Conservation (phyloP, 37 sponge, comb jelly and placozoan species). For the Petrosia ficiformis region DNA sequence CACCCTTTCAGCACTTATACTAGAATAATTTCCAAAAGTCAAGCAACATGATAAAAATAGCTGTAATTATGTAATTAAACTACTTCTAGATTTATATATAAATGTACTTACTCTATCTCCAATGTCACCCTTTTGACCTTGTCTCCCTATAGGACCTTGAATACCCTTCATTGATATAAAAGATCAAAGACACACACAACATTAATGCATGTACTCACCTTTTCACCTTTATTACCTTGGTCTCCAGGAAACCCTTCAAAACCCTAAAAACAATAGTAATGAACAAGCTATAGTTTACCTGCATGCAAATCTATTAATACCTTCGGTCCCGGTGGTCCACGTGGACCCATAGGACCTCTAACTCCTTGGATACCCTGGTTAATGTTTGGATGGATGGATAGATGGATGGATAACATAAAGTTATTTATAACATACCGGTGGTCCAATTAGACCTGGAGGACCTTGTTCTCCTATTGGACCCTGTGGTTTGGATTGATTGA, state of each 20-base stretch:
- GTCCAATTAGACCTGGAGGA: slow-evolving; percentile 31
- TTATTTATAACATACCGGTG: not conserved
- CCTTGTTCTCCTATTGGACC: slow-evolving; percentile 45
- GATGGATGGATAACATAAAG: no score
- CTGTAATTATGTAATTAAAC: no score
- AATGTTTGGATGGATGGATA: no score
- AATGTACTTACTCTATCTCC: not conserved
- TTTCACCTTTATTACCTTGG: not conserved
- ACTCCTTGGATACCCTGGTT: not conserved
- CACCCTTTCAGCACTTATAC: no score
- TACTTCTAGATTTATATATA: not conserved
- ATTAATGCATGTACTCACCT: not conserved
- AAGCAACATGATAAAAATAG: no score
- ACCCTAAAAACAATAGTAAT: slow-evolving; percentile 12
- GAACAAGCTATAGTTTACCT: no score
- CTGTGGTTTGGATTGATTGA: slow-evolving; percentile 1
- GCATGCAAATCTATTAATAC: not conserved
- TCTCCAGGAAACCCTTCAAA: slow-evolving; percentile 12
- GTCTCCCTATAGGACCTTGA: slow-evolving; percentile 11
- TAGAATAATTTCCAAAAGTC: no score
- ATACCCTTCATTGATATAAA: slow-evolving; percentile 3
- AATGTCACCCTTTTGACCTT: slow-evolving; percentile 7
- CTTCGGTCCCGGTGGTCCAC: not conserved
- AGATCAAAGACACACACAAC: not conserved
- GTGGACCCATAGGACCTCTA: slow-evolving; percentile 3